phyloP scores from a whole-genome alignment of 2,113 vertebrate genomes.

The Vidua macroura region DNA sequence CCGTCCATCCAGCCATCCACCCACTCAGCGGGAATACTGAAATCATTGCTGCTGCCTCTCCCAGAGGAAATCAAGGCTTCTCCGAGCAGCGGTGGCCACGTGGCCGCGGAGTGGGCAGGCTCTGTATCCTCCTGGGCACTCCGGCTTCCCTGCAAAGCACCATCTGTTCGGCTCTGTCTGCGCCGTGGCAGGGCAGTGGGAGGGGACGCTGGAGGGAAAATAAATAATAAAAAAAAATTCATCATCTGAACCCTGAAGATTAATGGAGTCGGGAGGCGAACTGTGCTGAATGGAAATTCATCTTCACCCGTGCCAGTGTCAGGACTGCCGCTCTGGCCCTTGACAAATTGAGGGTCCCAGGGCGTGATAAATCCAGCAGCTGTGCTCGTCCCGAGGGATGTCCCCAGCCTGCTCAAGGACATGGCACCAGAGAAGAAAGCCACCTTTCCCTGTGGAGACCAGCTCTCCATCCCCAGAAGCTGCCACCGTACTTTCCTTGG shows the following conservation, averaged over 20 bases:
- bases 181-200: slow-evolving; percentile 72
- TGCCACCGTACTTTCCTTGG: neutral
- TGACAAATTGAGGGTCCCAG: slow-evolving; percentile 93
- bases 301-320: slow-evolving; percentile 89
- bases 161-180: slow-evolving; percentile 72
- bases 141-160: slow-evolving; percentile 73
- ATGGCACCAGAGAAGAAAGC: fast-evolving
- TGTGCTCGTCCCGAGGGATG: slow-evolving; percentile 47
- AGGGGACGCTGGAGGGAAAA: slow-evolving; percentile 76
- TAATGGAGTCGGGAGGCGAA: slow-evolving; percentile 84
- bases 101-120: slow-evolving; percentile 79
- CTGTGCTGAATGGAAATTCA: slow-evolving; percentile 90
- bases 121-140: slow-evolving; percentile 79
- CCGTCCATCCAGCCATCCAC: neutral
- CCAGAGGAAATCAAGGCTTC: slow-evolving; percentile 96
- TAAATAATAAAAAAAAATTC: slow-evolving; percentile 89
- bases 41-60: slow-evolving; percentile 74
- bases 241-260: slow-evolving; percentile 87
- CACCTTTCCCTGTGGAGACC: neutral
- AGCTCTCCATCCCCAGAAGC: neutral
- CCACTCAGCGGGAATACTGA: slow-evolving; percentile 45
- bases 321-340: slow-evolving; percentile 79
- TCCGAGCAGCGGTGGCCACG: slow-evolving; percentile 71
- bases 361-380: slow-evolving; percentile 87
- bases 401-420: neutral